Evolutionary conservation across 2,113 vertebrate species (phyloP).

Genomic region (Solenodon paradoxus): DNA sequence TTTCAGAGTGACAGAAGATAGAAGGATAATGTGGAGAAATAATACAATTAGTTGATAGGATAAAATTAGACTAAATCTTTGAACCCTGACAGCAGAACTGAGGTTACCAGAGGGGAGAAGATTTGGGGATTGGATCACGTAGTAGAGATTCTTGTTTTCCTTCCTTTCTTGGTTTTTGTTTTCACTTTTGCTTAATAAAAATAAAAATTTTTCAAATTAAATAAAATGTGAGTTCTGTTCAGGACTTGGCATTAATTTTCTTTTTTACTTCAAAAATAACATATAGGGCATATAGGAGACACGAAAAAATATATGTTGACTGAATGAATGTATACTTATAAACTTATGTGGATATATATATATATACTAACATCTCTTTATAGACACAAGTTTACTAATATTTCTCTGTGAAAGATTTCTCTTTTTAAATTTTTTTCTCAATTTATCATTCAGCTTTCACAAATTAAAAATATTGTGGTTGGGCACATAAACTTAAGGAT

Average conservation of each 20-base stretch:
- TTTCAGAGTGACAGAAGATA: no score
- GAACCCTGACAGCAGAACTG: no score
- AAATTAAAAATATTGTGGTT: slow-evolving; percentile 7
- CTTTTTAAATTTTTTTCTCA: neutral
- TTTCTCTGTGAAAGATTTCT: neutral
- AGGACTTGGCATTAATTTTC: neutral
- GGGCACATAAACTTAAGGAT: no score
- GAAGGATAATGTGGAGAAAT: no score
- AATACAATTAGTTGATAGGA: no score
- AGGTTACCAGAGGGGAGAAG: no score
- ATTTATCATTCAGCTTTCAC: neutral
- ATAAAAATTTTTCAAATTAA: no score
- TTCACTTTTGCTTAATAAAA: no score
- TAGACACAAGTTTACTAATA: neutral
- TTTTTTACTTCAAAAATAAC: neutral
- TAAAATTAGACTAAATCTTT: no score
- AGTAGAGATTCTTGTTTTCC: no score
- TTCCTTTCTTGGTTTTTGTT: no score
- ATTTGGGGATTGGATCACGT: no score
- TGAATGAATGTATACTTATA: neutral
- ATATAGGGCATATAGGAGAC: neutral
- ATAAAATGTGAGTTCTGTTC: neutral
- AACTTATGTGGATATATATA: neutral
- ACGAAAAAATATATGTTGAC: neutral
- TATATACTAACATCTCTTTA: neutral